A percentile compares a stretch with the other conserved stretches of the same genome.
Evolutionary conservation across 2,113 vertebrate genomes (phyloP).

Genomic region (Cettia cetti): DNA sequence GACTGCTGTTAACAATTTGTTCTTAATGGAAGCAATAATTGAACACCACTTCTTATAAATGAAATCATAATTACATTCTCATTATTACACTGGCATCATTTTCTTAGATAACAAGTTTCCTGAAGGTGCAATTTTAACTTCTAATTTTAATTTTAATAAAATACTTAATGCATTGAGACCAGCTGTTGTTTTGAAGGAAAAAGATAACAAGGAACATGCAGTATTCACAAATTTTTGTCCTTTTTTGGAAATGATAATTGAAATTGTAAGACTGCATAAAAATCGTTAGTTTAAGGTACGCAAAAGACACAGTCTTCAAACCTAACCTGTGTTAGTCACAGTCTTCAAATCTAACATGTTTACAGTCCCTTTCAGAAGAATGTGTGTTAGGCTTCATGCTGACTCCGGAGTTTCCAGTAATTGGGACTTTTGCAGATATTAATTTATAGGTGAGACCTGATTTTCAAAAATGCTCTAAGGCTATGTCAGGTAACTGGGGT

Average conservation of each 20-base stretch:
- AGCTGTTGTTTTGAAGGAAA: background rate
- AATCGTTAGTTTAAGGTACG: background rate
- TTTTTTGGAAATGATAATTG: background rate
- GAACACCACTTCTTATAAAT: conserved; percentile 44
- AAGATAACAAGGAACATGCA: background rate
- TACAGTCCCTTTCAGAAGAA: background rate
- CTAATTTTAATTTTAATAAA: conserved; percentile 52
- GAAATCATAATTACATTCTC: conserved; percentile 46
- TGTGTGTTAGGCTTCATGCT: too few species aligned
- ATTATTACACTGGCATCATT: conserved; percentile 15
- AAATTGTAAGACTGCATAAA: background rate
- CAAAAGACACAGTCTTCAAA: background rate
- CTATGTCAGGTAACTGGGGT: background rate
- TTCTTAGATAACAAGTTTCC: conserved; percentile 44
- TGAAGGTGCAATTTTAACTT: conserved; percentile 41
- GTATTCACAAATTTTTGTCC: background rate
- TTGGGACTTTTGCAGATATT: background rate
- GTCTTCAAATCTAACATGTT: background rate
- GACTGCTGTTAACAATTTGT: conserved; percentile 33
- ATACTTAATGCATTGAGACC: background rate
- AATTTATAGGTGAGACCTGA: background rate
- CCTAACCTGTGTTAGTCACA: background rate
- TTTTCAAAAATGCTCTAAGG: background rate
- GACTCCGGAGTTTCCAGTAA: background rate
- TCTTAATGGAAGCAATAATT: conserved; percentile 46